These are phyloP conservation scores for Simalia tracyae DNA, from an alignment of 2,797 vertebrate species.

Conservation along the genomic window DNA sequence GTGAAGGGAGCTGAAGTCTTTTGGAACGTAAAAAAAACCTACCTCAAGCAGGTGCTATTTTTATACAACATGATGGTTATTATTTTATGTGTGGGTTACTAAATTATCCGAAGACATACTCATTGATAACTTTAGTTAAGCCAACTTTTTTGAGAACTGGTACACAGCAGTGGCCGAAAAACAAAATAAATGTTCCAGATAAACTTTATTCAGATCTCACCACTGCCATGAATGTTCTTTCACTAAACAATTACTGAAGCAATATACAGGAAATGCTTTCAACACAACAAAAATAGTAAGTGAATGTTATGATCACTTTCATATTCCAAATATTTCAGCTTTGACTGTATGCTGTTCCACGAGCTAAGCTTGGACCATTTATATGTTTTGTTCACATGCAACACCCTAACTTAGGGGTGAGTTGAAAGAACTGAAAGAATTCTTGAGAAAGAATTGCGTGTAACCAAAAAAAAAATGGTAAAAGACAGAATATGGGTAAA, in stretches of 20 bases:
- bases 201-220: background rate
- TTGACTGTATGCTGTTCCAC: background rate
- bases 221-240: background rate
- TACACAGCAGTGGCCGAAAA: background rate
- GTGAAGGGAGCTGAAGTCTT: background rate
- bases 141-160: background rate
- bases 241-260: background rate
- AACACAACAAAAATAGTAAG: background rate
- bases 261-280: background rate
- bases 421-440: background rate
- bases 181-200: background rate
- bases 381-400: background rate
- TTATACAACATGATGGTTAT: background rate
- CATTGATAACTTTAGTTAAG: background rate
- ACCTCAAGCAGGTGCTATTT: background rate
- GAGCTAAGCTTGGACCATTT: background rate
- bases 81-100: background rate
- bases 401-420: background rate
- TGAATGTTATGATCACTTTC: background rate
- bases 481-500: background rate
- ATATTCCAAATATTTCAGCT: background rate
- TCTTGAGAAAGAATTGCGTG: background rate
- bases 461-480: background rate
- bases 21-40: background rate
- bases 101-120: background rate